Base-by-base conservation (phyloP, 2,113 vertebrate genomes). In the Speoplatyrhinus poulsoni region DNA sequence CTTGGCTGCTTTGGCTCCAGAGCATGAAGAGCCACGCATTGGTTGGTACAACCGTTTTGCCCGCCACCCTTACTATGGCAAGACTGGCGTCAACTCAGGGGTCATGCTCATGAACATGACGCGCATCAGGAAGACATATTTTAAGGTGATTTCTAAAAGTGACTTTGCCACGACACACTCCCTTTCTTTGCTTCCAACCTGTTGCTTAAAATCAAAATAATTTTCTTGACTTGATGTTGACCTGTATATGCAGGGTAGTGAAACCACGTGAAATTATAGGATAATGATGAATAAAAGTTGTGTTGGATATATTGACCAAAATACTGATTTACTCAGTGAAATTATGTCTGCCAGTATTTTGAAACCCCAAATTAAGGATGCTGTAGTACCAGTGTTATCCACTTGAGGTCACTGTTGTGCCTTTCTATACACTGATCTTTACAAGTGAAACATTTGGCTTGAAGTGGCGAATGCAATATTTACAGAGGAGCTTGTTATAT, bases 81-180 rank as follows among this genome's bases (percentile, higher is more conserved):
- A 82, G 72, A 98, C 96, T 1, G 97, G 98, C 67, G 77, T 99
- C 53, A 99, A 99, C 92, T 99, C 98, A 61, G 98, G 98, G 74
- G 98, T 99, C 67, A 98, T 98, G 96, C 89, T 99, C 53, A 98
- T 99, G 95, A 99, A 99, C 79, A 96, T 99, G 96, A 97, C 95
- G 0, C 94, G 96, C 67, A 95, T 99, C 80, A 93, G 98, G 88
- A 91, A 89, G 66, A 96, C 93, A 60, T 83, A 89, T 82, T 99
- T 98, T 83, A 97, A 95, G 95, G 98, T 93, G 82, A 60, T n/a
- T 32, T 54, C 2, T 54, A 12, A 54, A 41, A 26, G 26, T 26
- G 2, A 3, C 26, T 26, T 26, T 26, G 26, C 26, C 26, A 26
- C 2, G 26, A 26, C 26, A 26, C 26, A 26, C 26, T 26, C 26